Evolutionary conservation across 2,113 vertebrate species (phyloP).

Genomic region (Eleginops maclovinus): DNA sequence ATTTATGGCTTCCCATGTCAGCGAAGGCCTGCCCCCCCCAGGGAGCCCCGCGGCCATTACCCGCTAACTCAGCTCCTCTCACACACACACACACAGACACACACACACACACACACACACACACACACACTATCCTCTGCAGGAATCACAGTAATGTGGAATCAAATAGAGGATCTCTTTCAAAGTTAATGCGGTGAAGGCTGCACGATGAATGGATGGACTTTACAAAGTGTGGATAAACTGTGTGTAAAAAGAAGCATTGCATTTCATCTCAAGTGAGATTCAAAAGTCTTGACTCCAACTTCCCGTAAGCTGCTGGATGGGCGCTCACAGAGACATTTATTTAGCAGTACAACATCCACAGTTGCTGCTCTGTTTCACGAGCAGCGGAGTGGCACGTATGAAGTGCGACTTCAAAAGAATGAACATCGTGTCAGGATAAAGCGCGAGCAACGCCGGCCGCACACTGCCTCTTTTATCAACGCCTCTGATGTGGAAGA

Average conservation of each 20-base stretch:
- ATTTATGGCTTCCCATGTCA: slow-evolving; percentile 88
- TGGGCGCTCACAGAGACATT: slow-evolving; percentile 32
- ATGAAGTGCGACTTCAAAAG: slow-evolving; percentile 71
- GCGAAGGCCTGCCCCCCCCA: slow-evolving; percentile 75
- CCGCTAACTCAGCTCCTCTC: slow-evolving; percentile 47
- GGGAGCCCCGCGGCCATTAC: slow-evolving; percentile 68
- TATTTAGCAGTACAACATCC: slow-evolving; percentile 56
- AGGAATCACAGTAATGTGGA: too few species aligned
- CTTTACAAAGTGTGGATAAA: too few species aligned
- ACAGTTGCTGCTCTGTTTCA: slow-evolving; percentile 52
- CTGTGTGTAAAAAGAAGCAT: too few species aligned
- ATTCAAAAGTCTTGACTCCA: too few species aligned
- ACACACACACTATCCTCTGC: slow-evolving; percentile 32
- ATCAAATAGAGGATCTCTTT: slow-evolving; percentile 36
- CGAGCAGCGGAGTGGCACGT: slow-evolving; percentile 53
- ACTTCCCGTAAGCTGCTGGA: too few species aligned
- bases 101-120: slow-evolving; percentile 19
- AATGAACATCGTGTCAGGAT: slow-evolving; percentile 73
- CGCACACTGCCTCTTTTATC: slow-evolving; percentile 78
- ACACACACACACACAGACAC: slow-evolving; percentile 43
- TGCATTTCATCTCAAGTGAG: too few species aligned
- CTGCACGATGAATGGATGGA: too few species aligned
- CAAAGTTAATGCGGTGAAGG: too few species aligned
- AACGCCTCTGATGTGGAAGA: slow-evolving; percentile 72
- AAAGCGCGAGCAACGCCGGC: slow-evolving; percentile 36